Evolutionary conservation across 2,113 vertebrate genomes (phyloP), one percentile per base, ranked within the genome.

Genomic region (Nesogale talazaci): DNA sequence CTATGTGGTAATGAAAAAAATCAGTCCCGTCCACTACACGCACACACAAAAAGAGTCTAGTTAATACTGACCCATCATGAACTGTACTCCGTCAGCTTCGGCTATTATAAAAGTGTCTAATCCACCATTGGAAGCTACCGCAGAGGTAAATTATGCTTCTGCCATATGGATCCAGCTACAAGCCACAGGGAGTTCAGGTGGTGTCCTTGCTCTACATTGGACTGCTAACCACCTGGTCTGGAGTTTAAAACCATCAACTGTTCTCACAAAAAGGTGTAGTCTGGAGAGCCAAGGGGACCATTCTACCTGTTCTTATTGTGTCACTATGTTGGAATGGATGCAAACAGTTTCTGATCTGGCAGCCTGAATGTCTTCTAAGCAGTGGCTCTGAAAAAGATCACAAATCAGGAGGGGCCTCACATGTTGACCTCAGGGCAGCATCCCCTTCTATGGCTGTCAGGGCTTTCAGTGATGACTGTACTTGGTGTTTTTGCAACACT

Each of bases 401-500:
- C 14, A 59, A 75, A 38, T 23, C n/a, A 52, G 83, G 89, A 4
- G 79, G 22, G 16, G 27, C 17, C 23, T 34, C n/a, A 63, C 63
- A n/a, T n/a, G 6, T 78, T 12, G 6, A 36, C 22, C 29, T 79
- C 19, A 6, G 1, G 27, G 20, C 42, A 10, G 63, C 78, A 16
- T 69, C 42, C 8, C 8, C 34, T 87, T 76, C 34, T 65, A 17
- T 36, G 38, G 29, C 59, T 80, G 31, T 46, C 2, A 22, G 80
- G 63, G 16, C 8, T 61, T 34, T 11, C 22, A 80, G 12, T 34
- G 36, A 63, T 7, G 3, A 83, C 40, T 90, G 2, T 15, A 65
- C 63, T 85, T 83, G 80, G 59, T 63, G 75, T 79, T 95, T 78
- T 42, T 63, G 31, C 19, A 65, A 52, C 85, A 72, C 9, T n/a